Conservation (phyloP, 2,888 invertebrate genomes). For the Lordiphosa fenestrarum region DNA sequence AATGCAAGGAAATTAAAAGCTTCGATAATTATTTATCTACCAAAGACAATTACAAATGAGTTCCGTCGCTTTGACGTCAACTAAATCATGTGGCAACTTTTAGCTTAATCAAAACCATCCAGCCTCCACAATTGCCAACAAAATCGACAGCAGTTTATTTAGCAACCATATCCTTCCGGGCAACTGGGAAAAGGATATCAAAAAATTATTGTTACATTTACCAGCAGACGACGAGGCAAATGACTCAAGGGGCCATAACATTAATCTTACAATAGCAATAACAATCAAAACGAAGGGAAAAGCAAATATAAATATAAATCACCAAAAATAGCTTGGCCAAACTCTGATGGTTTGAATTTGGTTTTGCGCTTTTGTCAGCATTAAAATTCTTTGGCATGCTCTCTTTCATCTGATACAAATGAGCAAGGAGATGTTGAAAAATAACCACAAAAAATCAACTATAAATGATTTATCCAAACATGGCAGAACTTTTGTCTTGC, state of each 20-base stretch:
- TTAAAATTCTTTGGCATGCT: conserved; percentile 37
- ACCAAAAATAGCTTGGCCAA: conserved; percentile 37
- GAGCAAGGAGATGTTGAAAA: conserved; percentile 53
- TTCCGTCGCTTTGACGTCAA: no score
- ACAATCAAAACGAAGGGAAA: background rate
- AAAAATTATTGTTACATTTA: conserved; percentile 33
- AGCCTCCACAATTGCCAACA: no score
- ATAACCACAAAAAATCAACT: conserved; percentile 41
- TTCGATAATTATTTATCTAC: no score
- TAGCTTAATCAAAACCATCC: no score
- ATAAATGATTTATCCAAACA: background rate
- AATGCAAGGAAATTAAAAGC: no score
- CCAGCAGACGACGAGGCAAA: conserved; percentile 17
- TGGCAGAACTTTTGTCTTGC: background rate
- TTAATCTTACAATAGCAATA: conserved; percentile 18
- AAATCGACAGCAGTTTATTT: no score
- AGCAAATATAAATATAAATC: conserved; percentile 41
- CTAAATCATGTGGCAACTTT: no score
- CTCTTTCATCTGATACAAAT: background rate
- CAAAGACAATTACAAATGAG: no score
- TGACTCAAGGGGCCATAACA: conserved; percentile 25
- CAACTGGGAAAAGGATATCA: background rate
- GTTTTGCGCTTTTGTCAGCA: conserved; percentile 7
- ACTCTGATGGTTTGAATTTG: conserved; percentile 8
- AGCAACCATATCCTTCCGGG: no score